These are phyloP conservation scores for Thunnus maccoyii DNA, from an alignment of 2,113 vertebrate species.

Conservation along the genomic window DNA sequence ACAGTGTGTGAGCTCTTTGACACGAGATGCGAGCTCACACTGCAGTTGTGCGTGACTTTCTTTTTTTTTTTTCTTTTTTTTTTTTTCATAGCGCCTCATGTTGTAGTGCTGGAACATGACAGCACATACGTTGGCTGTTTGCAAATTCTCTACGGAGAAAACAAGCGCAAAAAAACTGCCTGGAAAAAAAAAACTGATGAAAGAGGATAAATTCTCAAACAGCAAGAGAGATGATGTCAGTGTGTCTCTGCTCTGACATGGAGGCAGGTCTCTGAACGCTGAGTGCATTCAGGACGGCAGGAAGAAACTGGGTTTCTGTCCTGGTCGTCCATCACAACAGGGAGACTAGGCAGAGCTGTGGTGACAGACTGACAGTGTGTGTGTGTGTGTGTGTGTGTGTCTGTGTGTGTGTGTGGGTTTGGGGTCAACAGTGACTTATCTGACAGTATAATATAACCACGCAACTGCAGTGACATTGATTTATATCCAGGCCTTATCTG, in stretches of 20 bases:
- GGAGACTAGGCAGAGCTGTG: slow-evolving; percentile 12
- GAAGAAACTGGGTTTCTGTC: slow-evolving; percentile 34
- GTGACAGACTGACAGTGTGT: slow-evolving; percentile 13
- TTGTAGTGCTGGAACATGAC: slow-evolving; percentile 27
- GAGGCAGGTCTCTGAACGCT: slow-evolving; percentile 5
- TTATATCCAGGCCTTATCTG: not conserved
- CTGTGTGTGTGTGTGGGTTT: not conserved
- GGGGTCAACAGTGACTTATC: slow-evolving; percentile 20
- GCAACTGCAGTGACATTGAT: slow-evolving; percentile 8
- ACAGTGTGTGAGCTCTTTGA: slow-evolving; percentile 38
- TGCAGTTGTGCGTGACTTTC: slow-evolving; percentile 27
- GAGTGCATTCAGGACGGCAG: slow-evolving; percentile 29
- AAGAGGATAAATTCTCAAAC: slow-evolving; percentile 6
- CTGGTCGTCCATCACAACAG: slow-evolving; percentile 30
- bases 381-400: slow-evolving; percentile 13
- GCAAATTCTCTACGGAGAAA: not conserved
- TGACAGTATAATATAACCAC: slow-evolving; percentile 12
- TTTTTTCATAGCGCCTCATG: slow-evolving; percentile 16
- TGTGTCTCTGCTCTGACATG: slow-evolving; percentile 16
- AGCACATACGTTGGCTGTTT: slow-evolving; percentile 19
- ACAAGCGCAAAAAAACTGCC: not conserved
- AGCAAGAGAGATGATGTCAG: slow-evolving; percentile 16
- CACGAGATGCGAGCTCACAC: slow-evolving; percentile 47
- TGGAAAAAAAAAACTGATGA: not conserved
- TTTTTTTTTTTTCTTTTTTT: not conserved